phyloP scores from a whole-genome alignment of 2,113 vertebrate genomes.

The Scopus umbretta region DNA sequence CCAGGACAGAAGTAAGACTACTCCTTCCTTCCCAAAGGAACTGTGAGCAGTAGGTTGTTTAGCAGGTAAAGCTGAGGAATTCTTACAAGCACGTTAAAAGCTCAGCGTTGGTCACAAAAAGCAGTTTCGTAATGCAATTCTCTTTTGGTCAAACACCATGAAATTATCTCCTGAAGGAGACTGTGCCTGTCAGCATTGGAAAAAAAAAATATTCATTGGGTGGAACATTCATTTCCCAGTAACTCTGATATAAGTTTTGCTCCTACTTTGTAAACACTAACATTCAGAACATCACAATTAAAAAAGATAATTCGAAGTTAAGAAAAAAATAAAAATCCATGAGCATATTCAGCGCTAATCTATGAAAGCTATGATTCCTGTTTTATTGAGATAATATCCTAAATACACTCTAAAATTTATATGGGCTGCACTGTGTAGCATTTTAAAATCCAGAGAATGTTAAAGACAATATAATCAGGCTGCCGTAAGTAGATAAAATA shows the following conservation, averaged over 20 bases:
- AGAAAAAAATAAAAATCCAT: neutral
- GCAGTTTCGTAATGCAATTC: neutral
- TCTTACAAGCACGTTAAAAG: neutral
- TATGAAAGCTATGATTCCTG: neutral
- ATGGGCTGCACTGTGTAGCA: neutral
- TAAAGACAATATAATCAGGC: neutral
- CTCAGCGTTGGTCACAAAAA: neutral
- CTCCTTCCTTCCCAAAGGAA: neutral
- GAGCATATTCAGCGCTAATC: neutral
- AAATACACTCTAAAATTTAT: neutral
- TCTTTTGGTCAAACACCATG: neutral
- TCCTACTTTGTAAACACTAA: neutral
- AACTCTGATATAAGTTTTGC: neutral
- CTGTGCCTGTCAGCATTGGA: neutral
- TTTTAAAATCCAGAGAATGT: neutral
- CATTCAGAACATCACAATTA: neutral
- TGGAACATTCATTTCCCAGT: neutral
- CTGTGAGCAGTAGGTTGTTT: neutral
- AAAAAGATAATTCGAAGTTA: neutral
- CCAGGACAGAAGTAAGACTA: neutral
- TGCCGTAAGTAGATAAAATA: neutral
- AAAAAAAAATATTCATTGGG: conserved; percentile 10
- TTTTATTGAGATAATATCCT: neutral
- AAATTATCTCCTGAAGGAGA: neutral
- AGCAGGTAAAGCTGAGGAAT: neutral